Conservation (phyloP, 1,140 invertebrate genomes). For the Drosophila burlai region DNA sequence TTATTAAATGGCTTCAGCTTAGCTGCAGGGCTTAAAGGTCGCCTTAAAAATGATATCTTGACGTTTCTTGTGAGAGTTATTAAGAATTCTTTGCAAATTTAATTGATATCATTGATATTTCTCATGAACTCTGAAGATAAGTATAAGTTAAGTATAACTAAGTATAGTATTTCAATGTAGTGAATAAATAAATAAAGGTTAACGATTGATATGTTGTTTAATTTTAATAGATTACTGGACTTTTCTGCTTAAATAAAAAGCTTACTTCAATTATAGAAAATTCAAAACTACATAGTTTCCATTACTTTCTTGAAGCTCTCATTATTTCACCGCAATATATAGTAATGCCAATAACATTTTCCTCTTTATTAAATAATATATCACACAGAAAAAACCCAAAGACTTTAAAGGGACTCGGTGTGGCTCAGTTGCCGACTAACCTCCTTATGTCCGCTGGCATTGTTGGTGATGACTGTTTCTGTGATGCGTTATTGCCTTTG, state of each 20-base stretch:
- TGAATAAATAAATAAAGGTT: background rate
- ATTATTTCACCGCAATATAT: background rate
- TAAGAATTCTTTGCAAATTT: background rate
- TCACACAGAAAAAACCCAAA: background rate
- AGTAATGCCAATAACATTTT: background rate
- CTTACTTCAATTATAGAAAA: background rate
- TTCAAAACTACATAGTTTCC: background rate
- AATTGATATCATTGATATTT: background rate
- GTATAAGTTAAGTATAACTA: background rate
- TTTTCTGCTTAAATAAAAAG: background rate
- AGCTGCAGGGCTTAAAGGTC: background rate
- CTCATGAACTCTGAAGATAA: background rate
- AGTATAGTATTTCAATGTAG: background rate
- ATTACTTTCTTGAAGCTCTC: too few species aligned
- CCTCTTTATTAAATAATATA: background rate
- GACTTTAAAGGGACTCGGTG: conserved; percentile 22
- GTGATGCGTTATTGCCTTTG: conserved; percentile 70
- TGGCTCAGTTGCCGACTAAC: conserved; percentile 24
- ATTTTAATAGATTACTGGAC: too few species aligned
- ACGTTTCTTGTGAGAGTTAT: background rate
- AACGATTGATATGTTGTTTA: background rate
- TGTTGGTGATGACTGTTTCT: conserved; percentile 47
- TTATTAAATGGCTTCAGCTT: background rate
- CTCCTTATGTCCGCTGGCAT: conserved; percentile 19
- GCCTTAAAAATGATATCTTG: background rate